Conservation (phyloP, 2,888 invertebrate genomes). For the Zele albiditarsus region DNA sequence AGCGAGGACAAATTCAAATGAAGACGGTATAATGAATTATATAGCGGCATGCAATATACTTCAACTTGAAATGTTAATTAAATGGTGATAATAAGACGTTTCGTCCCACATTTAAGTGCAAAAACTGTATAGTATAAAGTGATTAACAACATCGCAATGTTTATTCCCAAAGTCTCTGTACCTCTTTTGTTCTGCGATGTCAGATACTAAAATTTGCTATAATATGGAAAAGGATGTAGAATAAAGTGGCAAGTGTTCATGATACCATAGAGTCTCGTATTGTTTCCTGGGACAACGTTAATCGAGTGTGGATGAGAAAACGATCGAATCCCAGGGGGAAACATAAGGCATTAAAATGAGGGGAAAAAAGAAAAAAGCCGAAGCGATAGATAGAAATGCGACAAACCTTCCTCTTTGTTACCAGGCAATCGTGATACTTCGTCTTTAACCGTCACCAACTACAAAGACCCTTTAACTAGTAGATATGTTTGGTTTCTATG, state of each 20-base stretch:
- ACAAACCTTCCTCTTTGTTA: slow-evolving; percentile 38
- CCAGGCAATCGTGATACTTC: slow-evolving; percentile 40
- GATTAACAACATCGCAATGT: not conserved
- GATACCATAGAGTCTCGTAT: slow-evolving; percentile 34
- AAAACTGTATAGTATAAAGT: not conserved
- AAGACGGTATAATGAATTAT: slow-evolving; percentile 35
- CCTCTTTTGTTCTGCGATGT: not conserved
- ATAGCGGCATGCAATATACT: slow-evolving; percentile 21
- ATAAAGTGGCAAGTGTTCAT: not conserved
- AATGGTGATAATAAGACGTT: not conserved
- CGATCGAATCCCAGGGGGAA: slow-evolving; percentile 42
- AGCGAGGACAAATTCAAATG: slow-evolving; percentile 17
- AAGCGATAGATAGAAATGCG: slow-evolving; percentile 3
- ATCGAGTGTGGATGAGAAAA: slow-evolving; percentile 53
- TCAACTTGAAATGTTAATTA: not conserved
- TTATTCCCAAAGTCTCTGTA: not conserved
- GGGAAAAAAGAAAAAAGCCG: slow-evolving; percentile 23
- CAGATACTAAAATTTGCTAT: not conserved
- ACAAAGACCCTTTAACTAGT: slow-evolving; percentile 18
- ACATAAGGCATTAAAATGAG: slow-evolving; percentile 32
- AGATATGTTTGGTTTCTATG: not conserved
- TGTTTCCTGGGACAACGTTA: slow-evolving; percentile 43
- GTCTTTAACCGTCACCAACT: slow-evolving; percentile 42
- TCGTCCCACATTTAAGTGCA: not conserved
- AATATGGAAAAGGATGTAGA: not conserved